Conservation (phyloP, 2,888 invertebrate genomes). For the Nineta flava region DNA sequence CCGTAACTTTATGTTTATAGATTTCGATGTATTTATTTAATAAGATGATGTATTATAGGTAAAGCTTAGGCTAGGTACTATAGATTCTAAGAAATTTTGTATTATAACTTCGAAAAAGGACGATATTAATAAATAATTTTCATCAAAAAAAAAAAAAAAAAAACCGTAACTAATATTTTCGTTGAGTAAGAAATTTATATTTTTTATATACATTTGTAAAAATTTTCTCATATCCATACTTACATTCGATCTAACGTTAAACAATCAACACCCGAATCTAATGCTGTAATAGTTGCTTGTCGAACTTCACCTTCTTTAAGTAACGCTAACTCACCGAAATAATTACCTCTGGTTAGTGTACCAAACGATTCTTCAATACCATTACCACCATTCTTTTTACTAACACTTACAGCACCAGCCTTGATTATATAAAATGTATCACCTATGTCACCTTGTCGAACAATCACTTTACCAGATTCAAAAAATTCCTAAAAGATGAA, state of each 20-base stretch:
- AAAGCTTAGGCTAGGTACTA: no score
- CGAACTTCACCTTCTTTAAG: constrained; percentile 71
- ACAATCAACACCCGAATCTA: constrained; percentile 71
- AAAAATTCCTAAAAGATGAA: constrained; percentile 53
- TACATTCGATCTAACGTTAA: constrained; percentile 73
- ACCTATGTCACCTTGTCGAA: constrained; percentile 72
- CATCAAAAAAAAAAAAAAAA: no score
- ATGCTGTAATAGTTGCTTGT: constrained; percentile 80
- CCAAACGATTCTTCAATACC: constrained; percentile 34
- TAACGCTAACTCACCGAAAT: constrained; percentile 80
- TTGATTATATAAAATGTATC: constrained; percentile 86
- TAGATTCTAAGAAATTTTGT: no score
- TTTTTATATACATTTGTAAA: no score
- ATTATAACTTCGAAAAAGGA: no score
- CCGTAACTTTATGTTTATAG: no score
- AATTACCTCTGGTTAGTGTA: constrained; percentile 57
- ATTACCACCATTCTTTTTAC: constrained; percentile 37
- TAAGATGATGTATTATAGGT: no score
- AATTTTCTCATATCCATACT: not conserved
- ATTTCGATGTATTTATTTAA: no score
- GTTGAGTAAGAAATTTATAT: no score
- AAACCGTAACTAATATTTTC: no score
- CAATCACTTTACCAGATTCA: constrained; percentile 58
- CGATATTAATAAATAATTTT: no score
- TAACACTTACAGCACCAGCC: constrained; percentile 63